Conservation (phyloP, 2,888 invertebrate species). For the Nomada lathburiana region DNA sequence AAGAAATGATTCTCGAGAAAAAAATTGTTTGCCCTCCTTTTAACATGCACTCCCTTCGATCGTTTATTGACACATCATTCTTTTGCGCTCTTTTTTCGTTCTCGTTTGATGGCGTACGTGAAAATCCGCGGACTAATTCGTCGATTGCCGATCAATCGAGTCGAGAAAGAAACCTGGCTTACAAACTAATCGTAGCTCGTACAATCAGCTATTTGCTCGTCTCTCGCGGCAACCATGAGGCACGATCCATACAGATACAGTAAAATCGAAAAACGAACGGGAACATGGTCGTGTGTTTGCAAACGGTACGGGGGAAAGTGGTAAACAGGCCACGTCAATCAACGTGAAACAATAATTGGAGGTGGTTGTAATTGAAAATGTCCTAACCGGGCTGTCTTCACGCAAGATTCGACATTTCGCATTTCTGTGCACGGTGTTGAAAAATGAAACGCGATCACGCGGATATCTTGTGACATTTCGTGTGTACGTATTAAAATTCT, state of each 20-base stretch:
- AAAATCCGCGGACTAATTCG: background rate
- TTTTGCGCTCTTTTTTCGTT: constrained; percentile 13
- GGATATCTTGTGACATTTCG: too few relatives aligned
- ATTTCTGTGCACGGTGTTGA: background rate
- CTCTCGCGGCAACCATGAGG: background rate
- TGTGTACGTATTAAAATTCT: constrained; percentile 35
- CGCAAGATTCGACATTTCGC: constrained; percentile 2
- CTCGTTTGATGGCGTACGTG: constrained; percentile 8
- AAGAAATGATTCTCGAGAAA: background rate
- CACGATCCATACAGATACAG: constrained; percentile 9
- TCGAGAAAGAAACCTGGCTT: constrained; percentile 33
- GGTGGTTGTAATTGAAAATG: constrained; percentile 22
- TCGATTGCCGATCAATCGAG: constrained; percentile 10
- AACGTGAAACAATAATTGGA: constrained; percentile 34
- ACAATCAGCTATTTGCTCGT: constrained; percentile 28
- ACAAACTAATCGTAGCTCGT: constrained; percentile 24
- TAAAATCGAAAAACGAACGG: background rate
- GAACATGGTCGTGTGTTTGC: constrained; percentile 26
- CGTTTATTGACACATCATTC: constrained; percentile 61
- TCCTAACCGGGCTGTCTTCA: background rate
- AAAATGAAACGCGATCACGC: too few relatives aligned
- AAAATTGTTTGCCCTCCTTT: constrained; percentile 25
- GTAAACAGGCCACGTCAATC: constrained; percentile 25
- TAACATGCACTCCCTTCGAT: constrained; percentile 58
- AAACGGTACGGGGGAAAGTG: constrained; percentile 36